A percentile compares a stretch with the other conserved stretches of the same genome.
These are phyloP conservation scores for Oxytorus armatus DNA, from an alignment of 2,888 invertebrate genomes.

Conservation along the genomic window DNA sequence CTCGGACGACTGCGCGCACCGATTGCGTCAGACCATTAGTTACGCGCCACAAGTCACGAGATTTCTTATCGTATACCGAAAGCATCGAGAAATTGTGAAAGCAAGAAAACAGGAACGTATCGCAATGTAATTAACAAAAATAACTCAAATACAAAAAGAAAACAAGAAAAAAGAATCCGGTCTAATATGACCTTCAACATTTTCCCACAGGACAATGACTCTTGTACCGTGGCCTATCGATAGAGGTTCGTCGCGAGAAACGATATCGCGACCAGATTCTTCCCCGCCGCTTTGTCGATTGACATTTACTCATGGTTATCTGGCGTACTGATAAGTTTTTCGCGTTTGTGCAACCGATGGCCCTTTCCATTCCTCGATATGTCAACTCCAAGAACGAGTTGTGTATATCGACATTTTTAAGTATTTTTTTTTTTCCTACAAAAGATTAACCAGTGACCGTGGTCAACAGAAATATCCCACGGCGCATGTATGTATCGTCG, in stretches of 20 bases:
- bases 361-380: slow-evolving; percentile 27
- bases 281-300: slow-evolving; percentile 41
- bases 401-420: neutral
- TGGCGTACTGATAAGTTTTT: slow-evolving; percentile 51
- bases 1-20: too few species aligned
- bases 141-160: neutral
- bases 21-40: neutral
- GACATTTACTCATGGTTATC: slow-evolving; percentile 58
- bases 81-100: neutral
- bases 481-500: neutral
- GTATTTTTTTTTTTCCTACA: slow-evolving; percentile 24
- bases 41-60: neutral
- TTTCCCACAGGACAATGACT: slow-evolving; percentile 62
- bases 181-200: slow-evolving; percentile 34
- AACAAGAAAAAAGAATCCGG: neutral
- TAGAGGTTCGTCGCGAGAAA: slow-evolving; percentile 30
- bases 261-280: slow-evolving; percentile 51
- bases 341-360: slow-evolving; percentile 14
- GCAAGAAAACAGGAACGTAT: neutral
- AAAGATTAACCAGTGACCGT: slow-evolving; percentile 34
- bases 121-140: slow-evolving; percentile 4
- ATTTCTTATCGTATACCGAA: slow-evolving; percentile 5
- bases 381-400: slow-evolving; percentile 1
- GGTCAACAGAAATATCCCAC: slow-evolving; percentile 8
- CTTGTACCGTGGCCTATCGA: slow-evolving; percentile 32